Evolutionary conservation across 1,140 invertebrate species (phyloP).

Genomic region (Centruroides sculpturatus): DNA sequence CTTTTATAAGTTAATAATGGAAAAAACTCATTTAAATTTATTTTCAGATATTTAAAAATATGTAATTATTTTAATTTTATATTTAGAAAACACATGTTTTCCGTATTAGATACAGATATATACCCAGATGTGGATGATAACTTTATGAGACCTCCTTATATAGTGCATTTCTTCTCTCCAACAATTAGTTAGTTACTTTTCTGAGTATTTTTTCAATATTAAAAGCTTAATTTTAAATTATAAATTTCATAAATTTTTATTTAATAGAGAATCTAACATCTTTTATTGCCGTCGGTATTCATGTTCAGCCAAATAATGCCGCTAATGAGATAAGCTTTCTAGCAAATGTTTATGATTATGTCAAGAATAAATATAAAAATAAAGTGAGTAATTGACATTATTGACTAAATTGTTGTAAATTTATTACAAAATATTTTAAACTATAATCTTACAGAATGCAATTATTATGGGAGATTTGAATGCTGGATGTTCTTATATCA

Average conservation of each 20-base stretch:
- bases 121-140: slow-evolving; percentile 4
- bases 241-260: neutral
- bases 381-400: neutral
- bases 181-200: slow-evolving; percentile 5
- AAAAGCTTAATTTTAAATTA: no score
- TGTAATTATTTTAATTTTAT: no score
- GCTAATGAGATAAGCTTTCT: slow-evolving; percentile 7
- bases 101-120: neutral
- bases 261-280: slow-evolving; percentile 1
- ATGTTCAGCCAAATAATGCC: slow-evolving; percentile 7
- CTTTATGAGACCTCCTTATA: slow-evolving; percentile 11
- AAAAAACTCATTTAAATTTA: no score
- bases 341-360: slow-evolving; percentile 9
- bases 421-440: no score
- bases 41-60: no score
- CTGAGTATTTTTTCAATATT: no score
- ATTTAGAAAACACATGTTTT: slow-evolving; percentile 4
- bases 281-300: slow-evolving; percentile 3
- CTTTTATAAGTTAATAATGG: slow-evolving; percentile 1
- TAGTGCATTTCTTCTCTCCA: slow-evolving; percentile 7
- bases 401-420: no score
- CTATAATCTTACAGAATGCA: slow-evolving; percentile 1
- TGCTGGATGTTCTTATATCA: slow-evolving; percentile 6
- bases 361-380: neutral
- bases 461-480: slow-evolving; percentile 13